phyloP scores from a whole-genome alignment of 2,113 vertebrate genomes.

The Rhabdomys dilectus region DNA sequence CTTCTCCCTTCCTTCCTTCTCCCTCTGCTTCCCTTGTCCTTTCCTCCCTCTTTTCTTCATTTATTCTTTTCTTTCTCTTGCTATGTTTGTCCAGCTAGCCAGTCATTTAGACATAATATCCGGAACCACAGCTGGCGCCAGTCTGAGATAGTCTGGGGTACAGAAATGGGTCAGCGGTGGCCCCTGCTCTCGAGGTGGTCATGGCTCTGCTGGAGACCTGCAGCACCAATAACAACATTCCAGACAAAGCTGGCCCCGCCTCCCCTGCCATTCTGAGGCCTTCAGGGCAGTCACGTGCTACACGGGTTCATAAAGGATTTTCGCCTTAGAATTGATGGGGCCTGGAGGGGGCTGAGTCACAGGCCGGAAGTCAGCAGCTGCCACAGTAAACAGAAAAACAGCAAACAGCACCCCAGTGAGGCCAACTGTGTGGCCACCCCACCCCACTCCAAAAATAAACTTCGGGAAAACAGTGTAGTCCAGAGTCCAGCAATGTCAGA shows the following conservation, averaged over 20 bases:
- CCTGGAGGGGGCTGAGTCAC: conserved; percentile 9
- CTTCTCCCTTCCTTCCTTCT: background rate
- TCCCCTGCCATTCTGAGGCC: background rate
- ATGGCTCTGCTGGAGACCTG: background rate
- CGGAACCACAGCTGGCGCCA: background rate
- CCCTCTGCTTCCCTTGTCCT: background rate
- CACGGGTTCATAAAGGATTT: background rate
- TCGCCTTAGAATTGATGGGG: background rate
- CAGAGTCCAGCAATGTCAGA: background rate
- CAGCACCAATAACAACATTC: background rate
- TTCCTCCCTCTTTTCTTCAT: background rate
- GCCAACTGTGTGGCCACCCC: background rate
- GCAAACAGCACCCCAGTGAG: background rate
- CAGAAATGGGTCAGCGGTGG: background rate
- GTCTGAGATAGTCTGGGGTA: background rate
- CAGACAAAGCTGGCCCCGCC: background rate
- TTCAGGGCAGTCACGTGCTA: background rate
- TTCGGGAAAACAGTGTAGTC: conserved; percentile 1
- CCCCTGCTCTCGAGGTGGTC: background rate
- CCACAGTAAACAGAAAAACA: conserved; percentile 27
- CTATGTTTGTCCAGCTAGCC: background rate
- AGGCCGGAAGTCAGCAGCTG: background rate
- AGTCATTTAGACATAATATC: background rate
- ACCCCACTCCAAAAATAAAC: conserved; percentile 53
- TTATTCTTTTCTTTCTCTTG: background rate